Conservation (phyloP, 2,888 invertebrate genomes). For the Aromia moschata region DNA sequence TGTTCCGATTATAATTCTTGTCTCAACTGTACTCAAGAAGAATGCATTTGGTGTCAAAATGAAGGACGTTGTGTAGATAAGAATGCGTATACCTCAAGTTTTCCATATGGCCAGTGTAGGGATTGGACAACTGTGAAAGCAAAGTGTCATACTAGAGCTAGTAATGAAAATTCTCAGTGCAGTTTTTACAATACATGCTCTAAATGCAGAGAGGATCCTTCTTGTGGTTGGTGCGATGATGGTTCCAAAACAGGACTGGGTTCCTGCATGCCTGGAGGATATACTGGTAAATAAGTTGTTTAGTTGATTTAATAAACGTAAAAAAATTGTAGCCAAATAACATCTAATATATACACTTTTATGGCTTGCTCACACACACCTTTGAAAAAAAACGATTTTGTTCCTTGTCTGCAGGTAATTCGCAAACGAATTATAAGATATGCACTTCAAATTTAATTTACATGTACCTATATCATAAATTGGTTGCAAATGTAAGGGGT, state of each 20-base stretch:
- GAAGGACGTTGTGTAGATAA: conserved; percentile 93
- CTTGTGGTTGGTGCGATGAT: conserved; percentile 99
- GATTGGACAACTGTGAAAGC: conserved; percentile 88
- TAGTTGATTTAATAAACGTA: too few species aligned
- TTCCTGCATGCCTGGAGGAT: conserved; percentile 87
- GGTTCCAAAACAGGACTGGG: conserved; percentile 91
- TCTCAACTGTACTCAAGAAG: conserved; percentile 89
- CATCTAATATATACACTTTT: too few species aligned
- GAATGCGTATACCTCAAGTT: conserved; percentile 96
- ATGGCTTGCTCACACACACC: too few species aligned
- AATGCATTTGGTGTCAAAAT: conserved; percentile 98
- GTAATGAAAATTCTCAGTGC: conserved; percentile 69
- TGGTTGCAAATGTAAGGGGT: too few species aligned
- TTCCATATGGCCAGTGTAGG: conserved; percentile 96
- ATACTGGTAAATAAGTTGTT: too few species aligned
- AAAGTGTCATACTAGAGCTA: conserved; percentile 58
- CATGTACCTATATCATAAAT: too few species aligned
- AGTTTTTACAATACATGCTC: conserved; percentile 80
- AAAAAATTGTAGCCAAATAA: too few species aligned
- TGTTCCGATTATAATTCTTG: conserved; percentile 86
- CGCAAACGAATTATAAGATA: too few species aligned
- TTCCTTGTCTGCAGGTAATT: too few species aligned
- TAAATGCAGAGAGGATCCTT: conserved; percentile 87
- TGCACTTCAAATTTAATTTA: too few species aligned
- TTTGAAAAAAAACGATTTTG: too few species aligned